Percentiles rank a stretch among this genome's conserved stretches.
phyloP scores from a whole-genome alignment of 2,797 vertebrate species.

The Buphagus erythrorhynchus region DNA sequence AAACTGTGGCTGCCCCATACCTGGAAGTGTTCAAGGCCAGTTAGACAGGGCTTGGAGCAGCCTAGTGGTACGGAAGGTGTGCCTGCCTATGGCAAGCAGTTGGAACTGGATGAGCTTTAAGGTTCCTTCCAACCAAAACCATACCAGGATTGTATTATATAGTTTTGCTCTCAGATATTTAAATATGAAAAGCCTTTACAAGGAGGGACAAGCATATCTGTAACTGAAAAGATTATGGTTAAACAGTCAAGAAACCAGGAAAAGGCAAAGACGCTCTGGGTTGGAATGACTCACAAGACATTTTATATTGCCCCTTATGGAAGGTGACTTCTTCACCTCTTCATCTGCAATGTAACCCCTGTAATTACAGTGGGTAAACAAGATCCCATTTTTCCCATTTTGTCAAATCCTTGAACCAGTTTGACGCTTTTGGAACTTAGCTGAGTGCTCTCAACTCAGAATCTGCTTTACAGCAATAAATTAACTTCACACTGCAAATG shows the following conservation, averaged over 20 bases:
- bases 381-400: background rate
- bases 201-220: background rate
- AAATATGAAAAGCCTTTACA: background rate
- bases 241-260: background rate
- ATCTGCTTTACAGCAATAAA: background rate
- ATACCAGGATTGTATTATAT: background rate
- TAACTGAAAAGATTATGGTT: background rate
- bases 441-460: background rate
- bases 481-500: background rate
- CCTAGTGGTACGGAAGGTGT: background rate
- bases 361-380: fast-evolving
- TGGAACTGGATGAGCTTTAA: background rate
- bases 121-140: background rate
- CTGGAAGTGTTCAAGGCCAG: background rate
- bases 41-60: background rate
- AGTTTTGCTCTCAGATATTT: background rate
- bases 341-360: background rate
- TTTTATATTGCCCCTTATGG: background rate
- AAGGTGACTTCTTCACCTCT: background rate
- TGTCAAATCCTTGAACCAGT: background rate
- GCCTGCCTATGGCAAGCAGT: background rate
- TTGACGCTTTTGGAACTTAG: background rate
- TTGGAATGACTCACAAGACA: background rate
- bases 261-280: background rate
- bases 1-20: background rate